Base-by-base conservation (phyloP, 2,888 invertebrate species). In the Drosophila ustulata region DNA sequence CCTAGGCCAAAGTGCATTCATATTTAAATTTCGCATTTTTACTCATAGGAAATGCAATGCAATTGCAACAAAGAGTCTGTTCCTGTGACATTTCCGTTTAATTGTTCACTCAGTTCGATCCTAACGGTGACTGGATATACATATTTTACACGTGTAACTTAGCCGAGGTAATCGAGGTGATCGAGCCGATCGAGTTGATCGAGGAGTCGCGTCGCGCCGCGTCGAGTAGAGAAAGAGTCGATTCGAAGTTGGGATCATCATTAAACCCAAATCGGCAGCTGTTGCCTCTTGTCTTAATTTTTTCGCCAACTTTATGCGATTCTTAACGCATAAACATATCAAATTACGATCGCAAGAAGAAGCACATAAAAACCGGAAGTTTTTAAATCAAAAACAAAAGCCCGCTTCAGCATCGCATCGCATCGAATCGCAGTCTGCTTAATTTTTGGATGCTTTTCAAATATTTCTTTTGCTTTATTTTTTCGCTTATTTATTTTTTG, bases 281-380 rank as follows among this genome's bases (percentile, higher is more conserved):
- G 82, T 59, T 74, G 32, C 34, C 53, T 65, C 43, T 61, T 34
- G 43, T 70, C 52, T 78, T 68, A 50, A 45, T 45, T 45, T 64
- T 58, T 65, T 71, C 56, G 58, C 46, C 62, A 82, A 66, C 28
- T 73, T 78, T 70, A 71, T 72, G 85, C 66, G 53, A 87, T 66
- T 62, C 59, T 67, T 71, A 76, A 88, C 67, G 68, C 84, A 88
- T 85, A 88, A 85, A 87, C 82, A 83, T 78, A 78, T 88, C 87
- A 83, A 87, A 71, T 85, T 85, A 89, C 89, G 78, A 78, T 75
- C 65, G 52, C 43, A 56, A 47, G 28, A 55, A 45, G 18, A 32
- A 32, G 23, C 8, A 23, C 18, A 53, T 28, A 30, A 64, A 57
- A 66, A 72, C 87, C 89, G 84, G 89, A 85, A 88, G 84, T 87